These are phyloP conservation scores for Halocynthia roretzi DNA, from an alignment of 23 tunicate genomes.

Conservation along the genomic window DNA sequence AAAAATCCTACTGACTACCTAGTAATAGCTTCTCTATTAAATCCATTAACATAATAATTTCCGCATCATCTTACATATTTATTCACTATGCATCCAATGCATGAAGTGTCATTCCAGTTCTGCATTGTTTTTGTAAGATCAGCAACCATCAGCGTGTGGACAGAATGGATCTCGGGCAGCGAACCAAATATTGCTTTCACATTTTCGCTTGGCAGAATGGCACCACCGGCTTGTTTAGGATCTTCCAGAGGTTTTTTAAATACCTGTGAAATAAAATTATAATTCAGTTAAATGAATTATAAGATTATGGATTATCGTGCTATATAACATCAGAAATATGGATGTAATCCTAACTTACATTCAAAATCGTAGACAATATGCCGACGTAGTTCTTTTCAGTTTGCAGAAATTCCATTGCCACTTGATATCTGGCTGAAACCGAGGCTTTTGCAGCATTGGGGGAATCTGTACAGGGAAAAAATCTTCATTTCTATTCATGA, in stretches of 20 bases:
- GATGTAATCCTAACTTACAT: slow-evolving; percentile 22
- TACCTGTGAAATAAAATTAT: slow-evolving; percentile 16
- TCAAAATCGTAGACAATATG: slow-evolving; percentile 63
- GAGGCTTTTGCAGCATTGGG: neutral
- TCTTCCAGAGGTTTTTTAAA: slow-evolving; percentile 87
- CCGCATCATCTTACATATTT: slow-evolving; percentile 61
- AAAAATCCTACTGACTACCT: too few relatives aligned
- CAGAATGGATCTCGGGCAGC: slow-evolving; percentile 69
- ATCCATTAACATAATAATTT: neutral
- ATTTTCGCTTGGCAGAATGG: slow-evolving; percentile 77
- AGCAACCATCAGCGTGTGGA: slow-evolving; percentile 56
- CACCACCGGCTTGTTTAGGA: slow-evolving; percentile 83
- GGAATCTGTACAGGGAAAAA: neutral
- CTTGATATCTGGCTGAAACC: slow-evolving; percentile 67
- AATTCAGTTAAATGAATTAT: too few relatives aligned
- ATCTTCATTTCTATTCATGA: too few relatives aligned
- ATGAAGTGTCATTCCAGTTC: slow-evolving; percentile 65
- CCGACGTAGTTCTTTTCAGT: slow-evolving; percentile 91
- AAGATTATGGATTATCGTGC: too few relatives aligned
- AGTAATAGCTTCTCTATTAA: too few relatives aligned
- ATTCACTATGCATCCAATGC: slow-evolving; percentile 49
- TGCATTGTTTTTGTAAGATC: slow-evolving; percentile 32
- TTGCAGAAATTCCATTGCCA: slow-evolving; percentile 88
- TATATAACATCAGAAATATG: too few relatives aligned
- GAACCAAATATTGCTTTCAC: slow-evolving; percentile 86